Percentiles rank a stretch among this genome's conserved stretches.
These are phyloP conservation scores for Yponomeuta malinellus DNA, from an alignment of 2,888 invertebrate genomes.

Conservation along the genomic window DNA sequence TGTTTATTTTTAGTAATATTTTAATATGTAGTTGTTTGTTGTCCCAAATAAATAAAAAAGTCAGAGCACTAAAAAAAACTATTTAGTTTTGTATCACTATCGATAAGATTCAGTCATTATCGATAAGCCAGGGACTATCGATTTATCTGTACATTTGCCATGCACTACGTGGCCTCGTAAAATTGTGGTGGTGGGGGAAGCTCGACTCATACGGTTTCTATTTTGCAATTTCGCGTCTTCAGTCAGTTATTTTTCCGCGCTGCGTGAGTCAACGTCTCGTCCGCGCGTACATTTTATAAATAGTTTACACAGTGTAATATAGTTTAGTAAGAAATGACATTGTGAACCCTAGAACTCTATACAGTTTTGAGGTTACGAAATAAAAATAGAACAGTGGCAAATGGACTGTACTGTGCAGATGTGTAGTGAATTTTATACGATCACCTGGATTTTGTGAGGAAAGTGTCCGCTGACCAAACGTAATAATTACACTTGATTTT, in stretches of 20 bases:
- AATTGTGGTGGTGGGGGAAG: conserved; percentile 59
- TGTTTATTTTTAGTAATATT: no score
- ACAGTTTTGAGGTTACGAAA: conserved; percentile 31
- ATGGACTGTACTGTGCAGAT: conserved; percentile 6
- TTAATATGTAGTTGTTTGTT: no score
- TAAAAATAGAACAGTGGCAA: conserved; percentile 25
- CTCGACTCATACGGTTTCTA: conserved; percentile 70
- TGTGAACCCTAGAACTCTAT: conserved; percentile 30
- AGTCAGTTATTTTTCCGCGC: conserved; percentile 66
- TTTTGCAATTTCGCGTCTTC: conserved; percentile 64
- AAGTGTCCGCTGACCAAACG: conserved; percentile 29
- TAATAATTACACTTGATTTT: conserved; percentile 19
- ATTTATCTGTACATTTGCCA: conserved; percentile 46
- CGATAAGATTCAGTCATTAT: background rate
- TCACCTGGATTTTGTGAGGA: conserved; percentile 41
- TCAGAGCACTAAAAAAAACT: background rate
- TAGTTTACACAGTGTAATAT: conserved; percentile 37
- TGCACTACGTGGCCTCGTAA: conserved; percentile 70
- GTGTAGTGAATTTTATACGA: conserved; percentile 39
- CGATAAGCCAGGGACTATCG: conserved; percentile 23
- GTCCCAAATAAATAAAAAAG: conserved; percentile 20
- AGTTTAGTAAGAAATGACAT: conserved; percentile 22
- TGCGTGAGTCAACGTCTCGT: conserved; percentile 46
- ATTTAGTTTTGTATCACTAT: background rate
- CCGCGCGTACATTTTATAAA: conserved; percentile 57